Base-by-base conservation (phyloP, 53 echinoderm and acorn worm genomes). In the Holothuria leucospilota region DNA sequence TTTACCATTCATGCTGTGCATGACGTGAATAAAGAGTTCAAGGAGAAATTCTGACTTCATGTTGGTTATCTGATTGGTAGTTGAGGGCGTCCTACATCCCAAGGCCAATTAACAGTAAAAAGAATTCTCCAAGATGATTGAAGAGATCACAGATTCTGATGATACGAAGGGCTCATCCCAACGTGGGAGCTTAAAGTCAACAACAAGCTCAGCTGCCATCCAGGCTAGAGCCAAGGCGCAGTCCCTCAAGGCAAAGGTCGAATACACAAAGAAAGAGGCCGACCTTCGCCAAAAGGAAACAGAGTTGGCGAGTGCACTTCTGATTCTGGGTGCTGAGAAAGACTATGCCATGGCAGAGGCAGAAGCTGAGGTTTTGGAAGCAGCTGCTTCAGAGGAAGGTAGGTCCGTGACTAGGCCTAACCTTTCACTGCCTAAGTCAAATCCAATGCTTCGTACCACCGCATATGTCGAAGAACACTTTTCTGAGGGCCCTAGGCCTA, bases 341-440 rank as follows among this genome's bases (percentile, higher is more conserved):
- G 91, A 88, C 26, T 89, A 66, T 65, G 84, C 92, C 71, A 89
- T 92, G 82, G 89, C 92, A 15, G 75, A 86, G 51, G 92, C 68
- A 53, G 86, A 92, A 75, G 92, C 84, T 13, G 82, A 72, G 29
- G 77, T 89, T 26, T 59, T 84, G 18, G 89, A 89, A 29, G 82
- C 89, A 46, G 89, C 89, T 46, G 65, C 73, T 29, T 74, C 84
- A 20, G 84, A 83, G 64, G 84, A 73, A 84, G 62, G 84, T 74
- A 67, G 63, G 58, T 68, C 52, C 13, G 26, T 70, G 21, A 16
- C 28, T 53, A 83, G 63, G 69, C 27, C 83, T 84, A 52, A 89
- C 62, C 73, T 88, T 38, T 81, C 58, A 46, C 65, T 89, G 84
- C 84, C 84, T 62, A 75, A 26, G n/a, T 59, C 66, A 29, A 64